Evolutionary conservation across 1,140 invertebrate species (phyloP), one percentile per base, ranked within the genome.

Genomic region (Akabosia matsudoensis): DNA sequence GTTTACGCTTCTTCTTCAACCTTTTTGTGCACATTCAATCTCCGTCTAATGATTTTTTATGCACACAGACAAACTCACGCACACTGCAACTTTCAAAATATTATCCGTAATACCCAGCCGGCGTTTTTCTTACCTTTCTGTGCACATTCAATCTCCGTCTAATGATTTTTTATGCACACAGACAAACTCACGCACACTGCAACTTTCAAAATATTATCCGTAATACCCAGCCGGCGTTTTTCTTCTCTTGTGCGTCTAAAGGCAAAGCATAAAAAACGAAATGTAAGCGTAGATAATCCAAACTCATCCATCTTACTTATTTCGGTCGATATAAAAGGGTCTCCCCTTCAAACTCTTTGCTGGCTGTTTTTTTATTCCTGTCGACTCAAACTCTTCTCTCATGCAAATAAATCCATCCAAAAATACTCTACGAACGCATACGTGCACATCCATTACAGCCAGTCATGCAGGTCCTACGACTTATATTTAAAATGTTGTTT

Each of bases 221-320:
- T 61, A 22, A 22, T 16, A n/a, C 7, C 4, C 24, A 67, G 61
- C 61, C 61, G 61, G 28, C 61, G n/a, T n/a, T n/a, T 67, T 67
- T 22, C 28, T 67, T 31, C 28, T 18, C 7, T 18, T 7, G 18
- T 10, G 37, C 37, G 37, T 45, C 7, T 18, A 45, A 30, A 16
- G 54, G 54, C 7, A 67, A 67, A 67, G 61, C 28, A 67, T 14
- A 61, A 24, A 61, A 24, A 24, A 14, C 4, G 24, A 14, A 61
- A 67, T 30, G 61, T 56, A 56, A 56, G 70, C 70, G 28, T 31
- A 70, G 73, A 72, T 77, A 77, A 77, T 77, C 76, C 76, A 74
- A 74, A 70, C 67, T 73, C 76, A 77, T 77, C 76, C 73, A 77
- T 77, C 76, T 77, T 77, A 74, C 76, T 77, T 77, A 77, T 77